Conservation (phyloP, 2,888 invertebrate genomes). For the Agrilus cyanescens region DNA sequence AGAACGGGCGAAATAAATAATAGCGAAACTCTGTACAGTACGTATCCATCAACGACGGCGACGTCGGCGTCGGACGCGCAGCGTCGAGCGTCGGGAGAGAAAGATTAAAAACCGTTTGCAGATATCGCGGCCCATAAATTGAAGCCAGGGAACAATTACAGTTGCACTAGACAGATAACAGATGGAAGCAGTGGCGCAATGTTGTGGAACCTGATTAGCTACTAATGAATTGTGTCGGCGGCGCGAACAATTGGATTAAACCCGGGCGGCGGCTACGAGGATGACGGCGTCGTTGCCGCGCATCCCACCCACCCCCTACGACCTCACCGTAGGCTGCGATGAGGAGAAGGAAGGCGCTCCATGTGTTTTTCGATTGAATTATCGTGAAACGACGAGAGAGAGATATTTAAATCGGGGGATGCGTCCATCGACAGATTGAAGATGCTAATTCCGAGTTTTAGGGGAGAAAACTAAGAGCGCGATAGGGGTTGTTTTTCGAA, state of each 20-base stretch:
- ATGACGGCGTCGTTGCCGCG: constrained; percentile 12
- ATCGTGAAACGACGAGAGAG: constrained; percentile 21
- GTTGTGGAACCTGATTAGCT: constrained; percentile 34
- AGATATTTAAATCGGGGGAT: constrained; percentile 25
- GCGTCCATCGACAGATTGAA: too few relatives aligned
- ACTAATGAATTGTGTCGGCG: constrained; percentile 31
- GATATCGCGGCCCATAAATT: constrained; percentile 23
- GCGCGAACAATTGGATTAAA: constrained; percentile 30
- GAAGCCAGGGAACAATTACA: constrained; percentile 25
- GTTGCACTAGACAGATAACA: constrained; percentile 27
- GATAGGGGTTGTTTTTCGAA: neutral
- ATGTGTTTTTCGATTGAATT: constrained; percentile 31
- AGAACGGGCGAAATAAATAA: too few relatives aligned
- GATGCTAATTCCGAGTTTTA: too few relatives aligned
- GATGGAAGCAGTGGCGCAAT: constrained; percentile 27
- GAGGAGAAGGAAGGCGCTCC: constrained; percentile 17
- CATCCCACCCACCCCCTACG: neutral
- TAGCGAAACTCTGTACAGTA: too few relatives aligned
- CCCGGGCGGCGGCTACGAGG: constrained; percentile 5
- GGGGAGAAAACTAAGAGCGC: neutral
- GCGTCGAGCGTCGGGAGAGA: too few relatives aligned
- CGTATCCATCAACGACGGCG: too few relatives aligned
- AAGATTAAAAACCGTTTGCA: neutral
- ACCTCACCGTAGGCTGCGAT: constrained; percentile 6
- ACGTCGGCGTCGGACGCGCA: too few relatives aligned